Conservation (phyloP, 2,113 vertebrate species). For the Dromiciops gliroides region DNA sequence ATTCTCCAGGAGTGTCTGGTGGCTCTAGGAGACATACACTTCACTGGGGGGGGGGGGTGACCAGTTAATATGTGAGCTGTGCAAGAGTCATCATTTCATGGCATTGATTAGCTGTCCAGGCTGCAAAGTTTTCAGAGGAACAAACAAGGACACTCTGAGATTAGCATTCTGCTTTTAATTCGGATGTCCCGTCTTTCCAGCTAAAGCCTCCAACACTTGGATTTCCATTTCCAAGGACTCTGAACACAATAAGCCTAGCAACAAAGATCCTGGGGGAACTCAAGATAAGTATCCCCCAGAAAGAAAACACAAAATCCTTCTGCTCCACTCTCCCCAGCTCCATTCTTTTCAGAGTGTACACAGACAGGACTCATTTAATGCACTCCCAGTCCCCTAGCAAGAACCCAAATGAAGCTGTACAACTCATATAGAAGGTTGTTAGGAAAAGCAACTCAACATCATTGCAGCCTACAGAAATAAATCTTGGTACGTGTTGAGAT, state of each 20-base stretch:
- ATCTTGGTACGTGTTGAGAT: not conserved
- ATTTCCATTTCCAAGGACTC: conserved; percentile 54
- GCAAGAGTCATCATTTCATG: conserved; percentile 84
- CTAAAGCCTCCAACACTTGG: conserved; percentile 78
- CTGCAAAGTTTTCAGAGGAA: conserved; percentile 84
- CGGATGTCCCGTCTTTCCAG: conserved; percentile 72
- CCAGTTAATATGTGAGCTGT: conserved; percentile 77
- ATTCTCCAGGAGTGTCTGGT: conserved; percentile 58
- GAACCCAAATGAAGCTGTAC: not conserved
- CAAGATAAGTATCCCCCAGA: not conserved
- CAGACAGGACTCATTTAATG: not conserved
- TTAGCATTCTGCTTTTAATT: conserved; percentile 84
- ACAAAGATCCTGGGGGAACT: not conserved
- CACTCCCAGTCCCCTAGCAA: not conserved
- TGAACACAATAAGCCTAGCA: conserved; percentile 30
- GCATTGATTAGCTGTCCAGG: conserved; percentile 88
- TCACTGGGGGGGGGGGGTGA: conserved; percentile 62
- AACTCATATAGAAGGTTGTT: not conserved
- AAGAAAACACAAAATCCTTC: not conserved
- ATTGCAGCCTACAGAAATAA: not conserved
- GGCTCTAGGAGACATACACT: conserved; percentile 33
- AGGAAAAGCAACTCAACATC: not conserved
- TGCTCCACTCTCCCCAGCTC: not conserved
- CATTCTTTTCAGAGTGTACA: not conserved
- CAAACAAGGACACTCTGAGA: conserved; percentile 85